Percentiles rank a stretch among this genome's conserved stretches.
These are phyloP conservation scores for Lathamus discolor DNA, from an alignment of 2,113 vertebrate genomes.

Conservation along the genomic window DNA sequence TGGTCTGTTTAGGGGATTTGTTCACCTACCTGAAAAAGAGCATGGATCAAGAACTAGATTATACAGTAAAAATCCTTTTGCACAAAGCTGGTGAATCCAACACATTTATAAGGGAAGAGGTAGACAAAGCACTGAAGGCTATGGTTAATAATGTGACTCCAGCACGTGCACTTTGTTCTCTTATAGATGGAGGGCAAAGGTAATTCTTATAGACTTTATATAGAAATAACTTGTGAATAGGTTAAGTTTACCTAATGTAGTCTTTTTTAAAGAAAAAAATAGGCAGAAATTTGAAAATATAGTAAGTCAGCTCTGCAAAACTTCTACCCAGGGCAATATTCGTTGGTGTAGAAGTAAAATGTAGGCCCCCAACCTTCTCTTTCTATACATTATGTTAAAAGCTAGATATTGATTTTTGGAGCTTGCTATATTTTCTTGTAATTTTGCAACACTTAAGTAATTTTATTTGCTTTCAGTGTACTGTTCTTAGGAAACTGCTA, in stretches of 20 bases:
- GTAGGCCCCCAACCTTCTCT: neutral
- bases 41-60: conserved; percentile 96
- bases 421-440: neutral
- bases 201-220: conserved; percentile 63
- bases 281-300: neutral
- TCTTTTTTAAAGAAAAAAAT: neutral
- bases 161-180: conserved; percentile 82
- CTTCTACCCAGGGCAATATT: neutral
- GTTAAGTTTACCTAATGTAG: neutral
- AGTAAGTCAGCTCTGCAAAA: neutral
- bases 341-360: neutral
- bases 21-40: conserved; percentile 85
- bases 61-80: conserved; percentile 85
- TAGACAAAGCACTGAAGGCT: conserved; percentile 87
- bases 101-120: conserved; percentile 92
- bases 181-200: conserved; percentile 90
- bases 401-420: neutral
- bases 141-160: conserved; percentile 93
- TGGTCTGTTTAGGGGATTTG: conserved; percentile 88
- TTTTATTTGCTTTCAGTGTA: neutral
- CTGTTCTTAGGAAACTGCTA: neutral
- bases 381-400: neutral
- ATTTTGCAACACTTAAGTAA: neutral
- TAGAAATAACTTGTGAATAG: conserved; percentile 4
- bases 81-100: conserved; percentile 91